A percentile compares a stretch with the other conserved stretches of the same genome.
phyloP scores from a whole-genome alignment of 2,113 vertebrate genomes.

The Halcyon senegalensis region DNA sequence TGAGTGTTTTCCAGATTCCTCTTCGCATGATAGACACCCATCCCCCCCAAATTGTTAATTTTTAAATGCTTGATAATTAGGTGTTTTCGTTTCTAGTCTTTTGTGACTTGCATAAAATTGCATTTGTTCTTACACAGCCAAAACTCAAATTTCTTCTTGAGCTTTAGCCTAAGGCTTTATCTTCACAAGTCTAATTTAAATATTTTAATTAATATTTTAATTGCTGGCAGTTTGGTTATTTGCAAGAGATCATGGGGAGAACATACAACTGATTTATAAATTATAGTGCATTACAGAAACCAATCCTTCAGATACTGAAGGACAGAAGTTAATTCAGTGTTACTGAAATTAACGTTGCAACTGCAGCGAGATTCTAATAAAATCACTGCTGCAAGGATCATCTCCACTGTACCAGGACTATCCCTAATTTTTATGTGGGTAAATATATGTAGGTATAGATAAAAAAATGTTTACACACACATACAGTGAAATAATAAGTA shows the following conservation, averaged over 20 bases:
- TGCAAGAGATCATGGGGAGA: neutral
- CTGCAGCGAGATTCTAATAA: neutral
- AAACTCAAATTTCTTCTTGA: neutral
- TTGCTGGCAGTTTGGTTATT: neutral
- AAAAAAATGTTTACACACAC: neutral
- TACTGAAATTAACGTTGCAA: neutral
- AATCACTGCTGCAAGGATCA: neutral
- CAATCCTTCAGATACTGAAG: neutral
- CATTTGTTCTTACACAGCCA: neutral
- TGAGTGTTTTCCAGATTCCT: neutral
- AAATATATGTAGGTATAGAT: too few species aligned
- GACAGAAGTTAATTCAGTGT: neutral
- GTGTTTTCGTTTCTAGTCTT: neutral
- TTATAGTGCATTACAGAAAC: neutral
- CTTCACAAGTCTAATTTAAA: neutral
- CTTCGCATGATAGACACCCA: neutral
- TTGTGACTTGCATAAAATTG: neutral
- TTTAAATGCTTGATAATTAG: neutral
- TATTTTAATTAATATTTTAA: neutral
- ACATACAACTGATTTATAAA: neutral
- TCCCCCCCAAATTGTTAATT: too few species aligned
- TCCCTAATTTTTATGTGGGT: neutral
- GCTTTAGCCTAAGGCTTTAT: neutral
- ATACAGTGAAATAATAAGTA: neutral
- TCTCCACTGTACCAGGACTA: neutral